These are phyloP conservation scores for Botrylloides violaceus DNA, from an alignment of 23 tunicate species.

Conservation along the genomic window DNA sequence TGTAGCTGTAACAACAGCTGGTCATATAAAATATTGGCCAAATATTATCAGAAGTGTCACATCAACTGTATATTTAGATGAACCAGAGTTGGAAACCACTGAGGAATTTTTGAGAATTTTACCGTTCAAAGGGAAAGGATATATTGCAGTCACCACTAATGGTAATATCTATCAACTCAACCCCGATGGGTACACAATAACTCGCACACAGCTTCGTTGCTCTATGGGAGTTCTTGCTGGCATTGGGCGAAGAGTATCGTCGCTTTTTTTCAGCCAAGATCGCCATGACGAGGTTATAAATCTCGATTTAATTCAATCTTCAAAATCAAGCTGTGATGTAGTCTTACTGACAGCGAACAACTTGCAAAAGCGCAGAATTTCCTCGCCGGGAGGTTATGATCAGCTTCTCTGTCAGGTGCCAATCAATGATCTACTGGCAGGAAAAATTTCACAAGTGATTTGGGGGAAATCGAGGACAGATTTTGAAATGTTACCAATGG, in stretches of 20 bases:
- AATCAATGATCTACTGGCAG: conserved; percentile 13
- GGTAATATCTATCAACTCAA: conserved; percentile 5
- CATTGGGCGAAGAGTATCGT: conserved; percentile 73
- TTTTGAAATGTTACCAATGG: conserved; percentile 53
- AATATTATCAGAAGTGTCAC: conserved; percentile 40
- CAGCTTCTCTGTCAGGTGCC: conserved; percentile 33
- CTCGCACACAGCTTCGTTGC: conserved; percentile 23
- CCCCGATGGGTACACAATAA: background rate
- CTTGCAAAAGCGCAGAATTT: conserved; percentile 39
- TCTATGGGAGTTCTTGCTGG: conserved; percentile 49
- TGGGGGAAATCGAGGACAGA: conserved; percentile 25
- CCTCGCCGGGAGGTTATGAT: conserved; percentile 22
- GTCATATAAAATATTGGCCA: conserved; percentile 44
- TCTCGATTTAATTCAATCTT: background rate
- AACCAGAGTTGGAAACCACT: background rate
- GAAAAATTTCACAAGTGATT: conserved; percentile 12
- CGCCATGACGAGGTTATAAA: conserved; percentile 27
- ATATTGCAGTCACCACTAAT: conserved; percentile 12
- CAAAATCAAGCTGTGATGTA: conserved; percentile 22
- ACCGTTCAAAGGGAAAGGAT: background rate
- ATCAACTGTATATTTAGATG: conserved; percentile 20
- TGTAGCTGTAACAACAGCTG: conserved; percentile 29
- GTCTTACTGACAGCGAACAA: conserved; percentile 25
- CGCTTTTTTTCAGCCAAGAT: conserved; percentile 50
- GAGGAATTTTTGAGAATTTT: conserved; percentile 11